phyloP scores from a whole-genome alignment of 2,113 vertebrate genomes.

The Barnardius zonarius region DNA sequence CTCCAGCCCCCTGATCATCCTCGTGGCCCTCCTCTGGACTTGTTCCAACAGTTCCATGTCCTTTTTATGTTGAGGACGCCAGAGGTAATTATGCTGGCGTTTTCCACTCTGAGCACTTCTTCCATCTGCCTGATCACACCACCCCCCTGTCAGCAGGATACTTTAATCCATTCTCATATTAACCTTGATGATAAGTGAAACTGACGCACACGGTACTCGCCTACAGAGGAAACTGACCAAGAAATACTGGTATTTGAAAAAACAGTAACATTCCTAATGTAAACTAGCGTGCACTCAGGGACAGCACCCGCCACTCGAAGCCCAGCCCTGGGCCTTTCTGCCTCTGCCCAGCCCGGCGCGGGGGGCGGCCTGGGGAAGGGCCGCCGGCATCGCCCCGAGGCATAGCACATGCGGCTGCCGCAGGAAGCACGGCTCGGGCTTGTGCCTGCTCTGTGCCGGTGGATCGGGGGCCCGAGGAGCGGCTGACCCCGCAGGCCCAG shows the following conservation, averaged over 20 bases:
- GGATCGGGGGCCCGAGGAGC: not conserved
- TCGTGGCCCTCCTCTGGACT: too few species aligned
- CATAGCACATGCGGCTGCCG: rapidly evolving
- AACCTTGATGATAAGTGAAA: rapidly evolving
- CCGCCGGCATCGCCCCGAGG: not conserved
- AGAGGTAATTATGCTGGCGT: rapidly evolving
- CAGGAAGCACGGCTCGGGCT: not conserved
- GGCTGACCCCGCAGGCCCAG: not conserved
- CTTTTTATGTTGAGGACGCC: too few species aligned
- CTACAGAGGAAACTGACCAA: too few species aligned
- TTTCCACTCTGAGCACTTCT: not conserved
- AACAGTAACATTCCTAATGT: rapidly evolving
- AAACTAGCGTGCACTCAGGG: too few species aligned
- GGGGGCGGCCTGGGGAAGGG: not conserved
- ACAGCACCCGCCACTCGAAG: not conserved
- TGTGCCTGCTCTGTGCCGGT: not conserved
- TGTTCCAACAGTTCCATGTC: too few species aligned
- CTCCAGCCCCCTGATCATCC: too few species aligned
- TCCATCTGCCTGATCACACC: not conserved
- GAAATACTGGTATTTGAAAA: rapidly evolving
- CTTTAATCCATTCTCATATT: rapidly evolving
- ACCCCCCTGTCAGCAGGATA: too few species aligned
- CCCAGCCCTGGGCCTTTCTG: not conserved
- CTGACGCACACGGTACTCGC: rapidly evolving
- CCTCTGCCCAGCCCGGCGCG: not conserved